Base-by-base conservation (phyloP, 2,888 invertebrate genomes). In the Standfussiana lucernea region DNA sequence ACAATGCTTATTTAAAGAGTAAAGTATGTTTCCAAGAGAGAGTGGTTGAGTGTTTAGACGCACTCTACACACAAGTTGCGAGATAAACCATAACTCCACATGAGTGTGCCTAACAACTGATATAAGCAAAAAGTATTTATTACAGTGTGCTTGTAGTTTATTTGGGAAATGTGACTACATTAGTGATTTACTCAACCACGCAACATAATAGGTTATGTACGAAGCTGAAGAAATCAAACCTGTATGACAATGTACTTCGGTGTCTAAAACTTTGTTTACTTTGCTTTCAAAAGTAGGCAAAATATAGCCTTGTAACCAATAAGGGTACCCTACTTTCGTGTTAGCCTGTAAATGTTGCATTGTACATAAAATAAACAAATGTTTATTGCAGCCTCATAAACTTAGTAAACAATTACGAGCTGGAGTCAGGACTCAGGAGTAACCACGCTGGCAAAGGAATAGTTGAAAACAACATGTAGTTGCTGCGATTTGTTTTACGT, bases 361-460 rank as follows among this genome's bases (percentile, higher is more conserved):
- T 56, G 53, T 13, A 28, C 28, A 28, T 28, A 15, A 53, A 53
- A 53, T n/a, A 28, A 15, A 28, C 28, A 15, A 56, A 56, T 56
- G n/a, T 69, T 59, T 79, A 56, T 40, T 59, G 53, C 37, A 28
- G 45, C 75, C 73, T 64, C 50, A 35, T 42, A 24, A n/a, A 77
- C n/a, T 53, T 32, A 15, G 40, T 32, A n/a, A 37, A n/a, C 18
- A 37, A 37, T 45, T 28, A n/a, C 7, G 10, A 37, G 15, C 45
- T 62, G 3, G 8, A 35, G 35, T 15, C 56, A 18, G 3, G 8
- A 35, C 28, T 15, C 56, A 18, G 15, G 15, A 28, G 56, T 56
- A 28, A 24, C 24, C 28, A 11, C 32, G 21, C 40, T 35, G 32
- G 13, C 15, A 40, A 50, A 72, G 18, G 8, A 40, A 50, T 2